Conservation (phyloP, 2,797 vertebrate genomes). For the Oreochromis mossambicus region DNA sequence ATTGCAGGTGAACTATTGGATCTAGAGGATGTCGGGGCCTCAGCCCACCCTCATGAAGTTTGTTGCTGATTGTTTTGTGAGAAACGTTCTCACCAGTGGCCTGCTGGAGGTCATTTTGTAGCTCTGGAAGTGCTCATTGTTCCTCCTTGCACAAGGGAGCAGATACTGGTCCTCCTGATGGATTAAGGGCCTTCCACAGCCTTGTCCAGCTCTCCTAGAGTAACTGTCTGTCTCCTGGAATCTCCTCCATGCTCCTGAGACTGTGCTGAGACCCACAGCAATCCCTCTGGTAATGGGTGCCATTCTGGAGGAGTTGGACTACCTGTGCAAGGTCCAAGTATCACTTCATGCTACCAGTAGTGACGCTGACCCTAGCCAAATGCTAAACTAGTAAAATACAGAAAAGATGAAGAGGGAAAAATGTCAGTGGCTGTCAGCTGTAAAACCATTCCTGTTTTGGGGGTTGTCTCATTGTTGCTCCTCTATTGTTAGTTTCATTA, state of each 20-base stretch:
- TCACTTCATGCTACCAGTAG: background rate
- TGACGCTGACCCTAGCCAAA: background rate
- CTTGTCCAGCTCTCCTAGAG: background rate
- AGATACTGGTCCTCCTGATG: background rate
- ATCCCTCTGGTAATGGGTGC: background rate
- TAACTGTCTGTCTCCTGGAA: background rate
- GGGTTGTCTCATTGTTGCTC: rapidly evolving
- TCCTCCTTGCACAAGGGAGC: background rate
- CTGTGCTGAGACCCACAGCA: background rate
- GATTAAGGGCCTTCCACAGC: background rate
- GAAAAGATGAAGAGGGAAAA: background rate
- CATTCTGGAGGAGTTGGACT: rapidly evolving
- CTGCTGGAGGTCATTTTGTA: background rate
- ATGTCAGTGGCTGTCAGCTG: background rate
- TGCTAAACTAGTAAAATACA: background rate
- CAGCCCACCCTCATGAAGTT: background rate
- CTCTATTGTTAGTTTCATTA: background rate
- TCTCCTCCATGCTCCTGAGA: background rate
- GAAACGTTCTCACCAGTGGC: background rate
- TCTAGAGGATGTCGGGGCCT: background rate
- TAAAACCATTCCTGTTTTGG: background rate
- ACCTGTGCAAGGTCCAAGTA: background rate
- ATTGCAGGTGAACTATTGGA: background rate
- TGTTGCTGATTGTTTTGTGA: background rate
- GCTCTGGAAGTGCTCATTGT: background rate